Conservation (phyloP, 2,888 invertebrate genomes). For the Sarcophaga subvicina region DNA sequence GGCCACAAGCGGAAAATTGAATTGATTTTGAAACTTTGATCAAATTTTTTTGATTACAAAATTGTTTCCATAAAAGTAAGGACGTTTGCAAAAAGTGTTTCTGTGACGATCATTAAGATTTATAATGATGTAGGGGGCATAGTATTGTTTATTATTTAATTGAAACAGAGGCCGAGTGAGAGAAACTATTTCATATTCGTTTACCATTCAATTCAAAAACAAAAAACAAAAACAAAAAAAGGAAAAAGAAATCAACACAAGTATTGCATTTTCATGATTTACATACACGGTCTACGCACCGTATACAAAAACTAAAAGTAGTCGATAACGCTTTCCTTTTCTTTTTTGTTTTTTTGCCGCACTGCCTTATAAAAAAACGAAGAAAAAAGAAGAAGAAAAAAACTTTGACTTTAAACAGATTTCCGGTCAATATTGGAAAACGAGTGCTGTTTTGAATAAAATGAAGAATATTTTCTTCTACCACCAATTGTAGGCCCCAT, state of each 20-base stretch:
- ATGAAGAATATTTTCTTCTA: neutral
- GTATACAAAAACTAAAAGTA: too few species aligned
- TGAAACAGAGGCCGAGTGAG: too few species aligned
- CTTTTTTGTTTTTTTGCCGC: neutral
- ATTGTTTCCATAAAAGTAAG: too few species aligned
- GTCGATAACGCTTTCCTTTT: constrained; percentile 12
- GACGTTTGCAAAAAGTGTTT: too few species aligned
- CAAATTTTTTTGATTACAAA: too few species aligned
- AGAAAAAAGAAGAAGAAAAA: neutral
- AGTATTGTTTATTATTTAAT: too few species aligned
- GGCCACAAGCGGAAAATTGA: too few species aligned
- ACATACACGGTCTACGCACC: neutral
- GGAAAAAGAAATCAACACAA: constrained; percentile 54
- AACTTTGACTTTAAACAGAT: constrained; percentile 70
- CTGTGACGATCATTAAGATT: too few species aligned
- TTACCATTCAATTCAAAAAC: too few species aligned
- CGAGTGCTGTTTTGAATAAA: neutral
- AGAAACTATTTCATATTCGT: too few species aligned
- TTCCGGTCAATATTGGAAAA: constrained; percentile 49
- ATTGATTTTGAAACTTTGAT: too few species aligned
- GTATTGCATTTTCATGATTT: neutral
- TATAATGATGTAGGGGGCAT: too few species aligned
- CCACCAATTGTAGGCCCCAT: constrained; percentile 10
- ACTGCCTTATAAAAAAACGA: neutral
- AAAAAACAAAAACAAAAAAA: constrained; percentile 12